A percentile compares a stretch with the other conserved stretches of the same genome.
phyloP scores from a whole-genome alignment of 2,797 vertebrate species.

The Fundulus diaphanus region DNA sequence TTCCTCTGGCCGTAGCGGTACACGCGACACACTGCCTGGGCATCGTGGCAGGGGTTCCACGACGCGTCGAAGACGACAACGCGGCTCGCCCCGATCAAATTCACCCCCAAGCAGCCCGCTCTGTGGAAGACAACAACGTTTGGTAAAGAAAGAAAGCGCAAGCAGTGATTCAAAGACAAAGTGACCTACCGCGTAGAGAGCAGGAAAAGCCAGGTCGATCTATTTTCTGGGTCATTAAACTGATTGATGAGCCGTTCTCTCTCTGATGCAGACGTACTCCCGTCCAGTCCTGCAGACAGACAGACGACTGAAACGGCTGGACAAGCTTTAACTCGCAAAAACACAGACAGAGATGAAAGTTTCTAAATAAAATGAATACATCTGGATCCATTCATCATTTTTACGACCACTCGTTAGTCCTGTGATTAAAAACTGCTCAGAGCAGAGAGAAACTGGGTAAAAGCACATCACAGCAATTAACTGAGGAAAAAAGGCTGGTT shows the following conservation, averaged over 20 bases:
- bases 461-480: too few species aligned
- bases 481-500: background rate
- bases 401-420: background rate
- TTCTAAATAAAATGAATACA: background rate
- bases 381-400: background rate
- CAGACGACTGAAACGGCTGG: constrained; percentile 17
- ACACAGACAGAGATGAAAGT: background rate
- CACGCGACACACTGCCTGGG: constrained; percentile 96
- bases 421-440: background rate
- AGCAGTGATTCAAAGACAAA: background rate
- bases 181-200: constrained; percentile 91
- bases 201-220: constrained; percentile 89
- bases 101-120: constrained; percentile 97
- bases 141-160: background rate
- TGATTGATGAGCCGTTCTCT: constrained; percentile 97
- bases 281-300: constrained; percentile 89
- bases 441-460: background rate
- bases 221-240: constrained; percentile 95
- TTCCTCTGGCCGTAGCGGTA: constrained; percentile 98
- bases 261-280: constrained; percentile 95
- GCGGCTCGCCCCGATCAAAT: constrained; percentile 96
- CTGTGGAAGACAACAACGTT: constrained; percentile 67
- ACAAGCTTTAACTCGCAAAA: constrained; percentile 7
- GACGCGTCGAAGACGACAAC: constrained; percentile 98
- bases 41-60: constrained; percentile 98